Evolutionary conservation across 2,888 invertebrate species (phyloP).

Genomic region (Dione juno): DNA sequence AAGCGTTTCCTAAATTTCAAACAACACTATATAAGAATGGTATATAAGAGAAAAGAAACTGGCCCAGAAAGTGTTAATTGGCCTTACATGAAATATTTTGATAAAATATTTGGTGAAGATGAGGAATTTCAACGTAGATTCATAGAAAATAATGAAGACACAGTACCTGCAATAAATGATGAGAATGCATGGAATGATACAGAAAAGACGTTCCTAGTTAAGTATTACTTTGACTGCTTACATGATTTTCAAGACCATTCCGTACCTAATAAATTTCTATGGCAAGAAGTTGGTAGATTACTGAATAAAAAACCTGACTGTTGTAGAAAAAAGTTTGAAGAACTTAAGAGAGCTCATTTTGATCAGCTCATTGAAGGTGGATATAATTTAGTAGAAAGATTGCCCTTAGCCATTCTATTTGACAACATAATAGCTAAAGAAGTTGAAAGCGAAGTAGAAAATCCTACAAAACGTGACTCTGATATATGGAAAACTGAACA

Average conservation of each 20-base stretch:
- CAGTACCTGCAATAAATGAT: constrained; percentile 31
- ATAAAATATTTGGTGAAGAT: constrained; percentile 69
- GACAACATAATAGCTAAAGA: constrained; percentile 71
- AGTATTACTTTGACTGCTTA: constrained; percentile 73
- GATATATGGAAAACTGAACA: constrained; percentile 58
- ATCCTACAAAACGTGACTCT: constrained; percentile 38
- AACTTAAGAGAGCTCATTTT: constrained; percentile 62
- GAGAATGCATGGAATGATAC: constrained; percentile 61
- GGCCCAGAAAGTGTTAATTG: constrained; percentile 61
- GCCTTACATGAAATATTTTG: constrained; percentile 71
- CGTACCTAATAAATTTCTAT: constrained; percentile 72
- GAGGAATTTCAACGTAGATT: constrained; percentile 61
- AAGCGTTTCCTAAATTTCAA: constrained; percentile 74
- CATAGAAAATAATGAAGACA: constrained; percentile 24
- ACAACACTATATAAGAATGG: constrained; percentile 69
- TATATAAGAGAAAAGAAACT: constrained; percentile 58
- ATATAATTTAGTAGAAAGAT: constrained; percentile 59
- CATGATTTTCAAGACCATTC: constrained; percentile 72
- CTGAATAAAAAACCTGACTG: constrained; percentile 64
- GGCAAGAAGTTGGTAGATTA: constrained; percentile 73
- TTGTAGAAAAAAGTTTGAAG: constrained; percentile 62
- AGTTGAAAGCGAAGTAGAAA: constrained; percentile 54
- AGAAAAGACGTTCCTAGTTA: constrained; percentile 67
- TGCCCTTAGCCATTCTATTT: constrained; percentile 65
- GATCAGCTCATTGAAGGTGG: constrained; percentile 57